These are phyloP conservation scores for Diorhabda elongata DNA, from an alignment of 1,140 invertebrate species.

Conservation along the genomic window DNA sequence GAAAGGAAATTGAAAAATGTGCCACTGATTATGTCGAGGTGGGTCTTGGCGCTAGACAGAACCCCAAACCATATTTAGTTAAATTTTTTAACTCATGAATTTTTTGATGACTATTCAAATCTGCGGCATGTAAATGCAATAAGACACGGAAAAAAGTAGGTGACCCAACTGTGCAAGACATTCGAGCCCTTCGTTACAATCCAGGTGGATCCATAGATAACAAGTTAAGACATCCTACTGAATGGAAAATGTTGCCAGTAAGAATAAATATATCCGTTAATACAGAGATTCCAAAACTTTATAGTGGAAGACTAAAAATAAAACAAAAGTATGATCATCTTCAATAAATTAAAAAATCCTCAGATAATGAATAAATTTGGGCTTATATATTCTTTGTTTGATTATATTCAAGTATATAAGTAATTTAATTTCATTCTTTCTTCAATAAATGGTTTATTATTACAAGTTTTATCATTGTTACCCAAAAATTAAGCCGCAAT, in stretches of 20 bases:
- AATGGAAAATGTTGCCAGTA: not conserved
- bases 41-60: not conserved
- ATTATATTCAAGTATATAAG: not conserved
- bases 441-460: not conserved
- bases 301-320: slow-evolving; percentile 6
- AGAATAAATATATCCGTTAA: not conserved
- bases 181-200: slow-evolving; percentile 15
- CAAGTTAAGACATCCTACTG: not conserved
- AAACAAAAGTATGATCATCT: slow-evolving; percentile 7
- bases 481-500: not conserved
- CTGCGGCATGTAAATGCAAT: slow-evolving; percentile 13
- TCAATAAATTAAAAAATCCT: slow-evolving; percentile 4
- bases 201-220: not conserved
- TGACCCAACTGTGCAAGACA: slow-evolving; percentile 16
- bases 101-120: slow-evolving; percentile 15
- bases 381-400: not conserved
- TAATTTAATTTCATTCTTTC: not conserved
- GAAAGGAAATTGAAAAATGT: slow-evolving; percentile 14
- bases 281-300: slow-evolving; percentile 1
- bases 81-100: not conserved
- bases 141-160: slow-evolving; percentile 21
- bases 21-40: slow-evolving; percentile 7
- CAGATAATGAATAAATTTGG: not conserved
- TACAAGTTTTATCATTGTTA: not conserved
- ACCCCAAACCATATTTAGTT: not conserved